Conservation (phyloP, 2,888 invertebrate genomes). For the Thera obeliscata region DNA sequence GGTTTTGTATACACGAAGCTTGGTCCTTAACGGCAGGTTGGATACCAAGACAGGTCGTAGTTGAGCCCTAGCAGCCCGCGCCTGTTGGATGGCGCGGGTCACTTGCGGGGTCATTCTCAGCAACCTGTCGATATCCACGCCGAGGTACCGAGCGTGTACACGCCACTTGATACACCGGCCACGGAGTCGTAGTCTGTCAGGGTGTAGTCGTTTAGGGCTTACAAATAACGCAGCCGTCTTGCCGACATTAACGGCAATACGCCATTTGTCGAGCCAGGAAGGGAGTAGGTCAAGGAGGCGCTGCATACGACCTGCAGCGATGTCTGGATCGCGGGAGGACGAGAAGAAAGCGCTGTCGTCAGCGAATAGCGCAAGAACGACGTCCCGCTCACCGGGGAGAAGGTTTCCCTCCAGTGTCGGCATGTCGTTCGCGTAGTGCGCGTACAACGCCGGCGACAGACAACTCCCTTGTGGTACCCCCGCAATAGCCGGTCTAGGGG, state of each 20-base stretch:
- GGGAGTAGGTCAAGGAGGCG: conserved; percentile 38
- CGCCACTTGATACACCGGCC: background rate
- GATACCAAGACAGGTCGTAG: background rate
- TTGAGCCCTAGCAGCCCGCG: background rate
- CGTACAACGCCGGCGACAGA: conserved; percentile 37
- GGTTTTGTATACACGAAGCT: background rate
- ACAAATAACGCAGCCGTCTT: conserved; percentile 30
- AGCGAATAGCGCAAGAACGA: conserved; percentile 19
- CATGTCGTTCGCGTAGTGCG: conserved; percentile 39
- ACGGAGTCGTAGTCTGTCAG: background rate
- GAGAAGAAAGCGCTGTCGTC: conserved; percentile 14
- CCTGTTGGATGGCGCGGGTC: background rate
- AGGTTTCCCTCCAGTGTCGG: conserved; percentile 16
- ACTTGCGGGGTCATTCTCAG: background rate
- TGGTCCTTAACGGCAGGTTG: background rate
- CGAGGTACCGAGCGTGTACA: background rate
- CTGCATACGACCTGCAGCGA: conserved; percentile 3
- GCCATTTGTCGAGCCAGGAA: conserved; percentile 28
- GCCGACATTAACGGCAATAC: conserved; percentile 34
- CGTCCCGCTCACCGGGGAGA: background rate
- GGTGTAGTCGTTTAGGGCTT: no score
- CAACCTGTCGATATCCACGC: background rate
- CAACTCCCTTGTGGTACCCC: conserved; percentile 19
- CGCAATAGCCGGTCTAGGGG: background rate
- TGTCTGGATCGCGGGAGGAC: background rate